Percentiles rank a stretch among this genome's conserved stretches.
Evolutionary conservation across 2,113 vertebrate species (phyloP).

Genomic region (Isurus oxyrinchus): DNA sequence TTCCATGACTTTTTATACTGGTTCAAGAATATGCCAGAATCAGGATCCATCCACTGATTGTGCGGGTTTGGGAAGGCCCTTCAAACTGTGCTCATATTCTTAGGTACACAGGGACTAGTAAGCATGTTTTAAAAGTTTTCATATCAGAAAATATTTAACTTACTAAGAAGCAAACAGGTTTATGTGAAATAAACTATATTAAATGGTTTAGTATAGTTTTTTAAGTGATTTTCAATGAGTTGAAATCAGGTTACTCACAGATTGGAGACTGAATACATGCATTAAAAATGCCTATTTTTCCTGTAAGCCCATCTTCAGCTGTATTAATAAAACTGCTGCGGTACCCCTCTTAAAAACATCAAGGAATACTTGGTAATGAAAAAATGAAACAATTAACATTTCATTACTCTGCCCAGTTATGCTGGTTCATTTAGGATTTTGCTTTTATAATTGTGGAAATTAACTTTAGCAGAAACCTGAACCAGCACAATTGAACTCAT

Average conservation of each 20-base stretch:
- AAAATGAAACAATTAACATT: not conserved
- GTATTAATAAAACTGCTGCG: not conserved
- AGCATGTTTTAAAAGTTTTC: not conserved
- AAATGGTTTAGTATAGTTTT: not conserved
- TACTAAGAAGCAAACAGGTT: not conserved
- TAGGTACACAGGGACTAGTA: not conserved
- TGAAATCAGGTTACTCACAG: not conserved
- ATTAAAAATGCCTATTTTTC: not conserved
- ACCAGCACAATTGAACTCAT: not conserved
- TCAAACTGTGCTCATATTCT: not conserved
- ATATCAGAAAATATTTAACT: not conserved
- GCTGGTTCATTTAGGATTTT: not conserved
- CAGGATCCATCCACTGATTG: too few relatives aligned
- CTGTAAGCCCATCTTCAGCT: not conserved
- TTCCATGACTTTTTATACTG: not conserved
- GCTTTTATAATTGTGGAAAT: not conserved
- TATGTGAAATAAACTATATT: not conserved
- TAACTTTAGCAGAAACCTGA: not conserved
- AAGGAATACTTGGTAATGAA: not conserved
- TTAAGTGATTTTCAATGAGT: not conserved
- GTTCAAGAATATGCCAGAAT: too few relatives aligned
- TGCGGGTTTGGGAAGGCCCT: not conserved
- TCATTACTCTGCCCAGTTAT: not conserved
- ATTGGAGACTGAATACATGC: not conserved
- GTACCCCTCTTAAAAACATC: not conserved